These are phyloP conservation scores for Prolemur simus DNA, from an alignment of 2,113 vertebrate genomes.

Conservation along the genomic window DNA sequence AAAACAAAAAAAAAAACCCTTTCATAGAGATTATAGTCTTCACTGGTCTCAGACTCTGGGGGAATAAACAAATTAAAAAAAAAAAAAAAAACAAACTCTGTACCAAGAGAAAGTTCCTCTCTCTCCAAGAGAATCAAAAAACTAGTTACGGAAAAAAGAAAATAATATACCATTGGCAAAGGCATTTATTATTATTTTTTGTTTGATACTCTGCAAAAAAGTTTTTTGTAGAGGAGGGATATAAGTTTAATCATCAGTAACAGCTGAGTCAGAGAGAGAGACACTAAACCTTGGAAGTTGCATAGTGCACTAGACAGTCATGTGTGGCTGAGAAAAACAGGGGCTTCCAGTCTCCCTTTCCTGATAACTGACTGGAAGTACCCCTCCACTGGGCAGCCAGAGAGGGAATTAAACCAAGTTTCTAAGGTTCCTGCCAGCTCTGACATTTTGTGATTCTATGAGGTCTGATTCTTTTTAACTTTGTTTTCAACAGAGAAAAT, in stretches of 20 bases:
- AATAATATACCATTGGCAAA: neutral
- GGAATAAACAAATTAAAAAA: neutral
- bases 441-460: constrained; percentile 46
- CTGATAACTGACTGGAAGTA: neutral
- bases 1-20: neutral
- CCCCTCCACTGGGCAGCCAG: neutral
- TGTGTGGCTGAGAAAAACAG: neutral
- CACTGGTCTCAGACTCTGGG: neutral
- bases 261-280: neutral
- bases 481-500: constrained; percentile 43
- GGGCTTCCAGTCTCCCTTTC: neutral
- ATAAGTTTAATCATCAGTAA: neutral
- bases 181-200: neutral
- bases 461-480: constrained; percentile 24
- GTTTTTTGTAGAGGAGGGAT: neutral
- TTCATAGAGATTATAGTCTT: neutral
- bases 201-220: neutral
- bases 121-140: neutral
- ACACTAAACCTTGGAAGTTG: neutral
- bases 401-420: neutral
- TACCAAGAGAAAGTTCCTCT: neutral
- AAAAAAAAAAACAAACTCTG: neutral
- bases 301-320: neutral
- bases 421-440: neutral
- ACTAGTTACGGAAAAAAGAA: neutral